Conservation (phyloP, 2,113 vertebrate species). For the Micronisus gabar region DNA sequence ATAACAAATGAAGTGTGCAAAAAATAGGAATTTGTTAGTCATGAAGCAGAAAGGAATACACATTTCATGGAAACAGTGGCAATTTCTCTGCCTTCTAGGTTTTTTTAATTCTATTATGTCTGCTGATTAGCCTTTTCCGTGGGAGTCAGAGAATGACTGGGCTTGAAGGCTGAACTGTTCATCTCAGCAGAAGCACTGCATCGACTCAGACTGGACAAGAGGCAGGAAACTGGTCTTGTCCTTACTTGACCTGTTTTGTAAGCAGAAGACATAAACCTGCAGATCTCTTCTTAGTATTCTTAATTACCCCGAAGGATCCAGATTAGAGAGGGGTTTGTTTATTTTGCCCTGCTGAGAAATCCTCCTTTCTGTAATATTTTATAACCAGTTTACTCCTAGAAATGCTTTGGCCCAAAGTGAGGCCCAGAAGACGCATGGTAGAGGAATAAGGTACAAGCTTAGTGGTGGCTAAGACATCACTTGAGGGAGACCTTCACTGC, state of each 20-base stretch:
- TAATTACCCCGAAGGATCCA: accelerated
- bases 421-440: background rate
- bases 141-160: background rate
- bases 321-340: background rate
- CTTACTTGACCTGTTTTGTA: background rate
- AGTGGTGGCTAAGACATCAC: background rate
- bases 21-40: background rate
- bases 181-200: background rate
- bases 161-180: background rate
- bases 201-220: background rate
- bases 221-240: background rate
- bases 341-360: background rate
- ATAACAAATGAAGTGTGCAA: background rate
- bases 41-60: background rate
- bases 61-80: background rate
- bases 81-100: background rate
- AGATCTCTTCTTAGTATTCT: background rate
- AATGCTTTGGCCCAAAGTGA: background rate
- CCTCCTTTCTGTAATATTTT: background rate
- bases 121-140: background rate
- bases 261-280: background rate
- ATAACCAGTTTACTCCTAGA: background rate
- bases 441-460: background rate
- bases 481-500: background rate
- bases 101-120: background rate